Evolutionary conservation across 2,888 invertebrate genomes (phyloP).

Genomic region (Epinotia ramella): DNA sequence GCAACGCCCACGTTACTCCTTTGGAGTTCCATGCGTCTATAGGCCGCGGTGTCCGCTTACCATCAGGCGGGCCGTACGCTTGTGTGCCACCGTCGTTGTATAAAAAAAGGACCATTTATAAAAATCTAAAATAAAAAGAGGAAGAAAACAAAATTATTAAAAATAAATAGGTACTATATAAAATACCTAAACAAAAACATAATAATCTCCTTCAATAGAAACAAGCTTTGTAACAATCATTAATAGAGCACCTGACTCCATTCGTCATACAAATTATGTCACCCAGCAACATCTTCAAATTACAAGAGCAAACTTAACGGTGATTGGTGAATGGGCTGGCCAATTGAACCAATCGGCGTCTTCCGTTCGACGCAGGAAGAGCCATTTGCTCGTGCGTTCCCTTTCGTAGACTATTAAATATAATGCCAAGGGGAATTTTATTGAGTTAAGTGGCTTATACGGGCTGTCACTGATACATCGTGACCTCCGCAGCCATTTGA

Average conservation of each 20-base stretch:
- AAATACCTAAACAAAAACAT: no score
- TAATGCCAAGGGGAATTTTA: conserved; percentile 82
- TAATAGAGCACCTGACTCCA: background rate
- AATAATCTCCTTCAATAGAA: no score
- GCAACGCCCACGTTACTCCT: no score
- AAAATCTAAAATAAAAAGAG: no score
- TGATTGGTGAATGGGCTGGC: conserved; percentile 80
- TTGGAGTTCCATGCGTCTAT: no score
- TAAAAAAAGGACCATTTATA: no score
- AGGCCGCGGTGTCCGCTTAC: no score
- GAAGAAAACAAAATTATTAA: no score
- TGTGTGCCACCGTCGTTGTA: no score
- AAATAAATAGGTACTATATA: no score
- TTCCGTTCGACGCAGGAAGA: conserved; percentile 81
- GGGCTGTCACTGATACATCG: conserved; percentile 63
- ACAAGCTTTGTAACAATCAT: no score
- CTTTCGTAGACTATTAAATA: conserved; percentile 83
- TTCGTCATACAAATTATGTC: conserved; percentile 38
- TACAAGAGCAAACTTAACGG: conserved; percentile 56
- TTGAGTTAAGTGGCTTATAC: conserved; percentile 82
- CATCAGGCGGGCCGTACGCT: no score
- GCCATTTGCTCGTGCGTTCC: conserved; percentile 74
- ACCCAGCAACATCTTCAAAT: conserved; percentile 40
- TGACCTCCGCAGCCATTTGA: conserved; percentile 59
- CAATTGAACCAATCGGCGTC: conserved; percentile 84